Evolutionary conservation across 1,140 invertebrate species (phyloP).

Genomic region (Drosophila pandora): DNA sequence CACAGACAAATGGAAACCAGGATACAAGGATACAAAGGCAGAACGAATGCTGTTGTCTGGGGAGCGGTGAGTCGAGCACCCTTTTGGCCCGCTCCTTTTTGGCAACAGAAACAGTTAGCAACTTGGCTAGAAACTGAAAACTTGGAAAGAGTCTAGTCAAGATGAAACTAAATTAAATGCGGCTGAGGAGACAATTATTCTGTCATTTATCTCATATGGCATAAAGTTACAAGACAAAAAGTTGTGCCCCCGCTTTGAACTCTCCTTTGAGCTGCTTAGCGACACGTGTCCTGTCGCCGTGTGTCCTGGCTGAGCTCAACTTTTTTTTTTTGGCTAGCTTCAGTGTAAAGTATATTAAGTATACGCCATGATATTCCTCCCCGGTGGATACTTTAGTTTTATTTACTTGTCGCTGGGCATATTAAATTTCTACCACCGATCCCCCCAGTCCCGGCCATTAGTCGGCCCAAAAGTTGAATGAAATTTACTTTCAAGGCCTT

Average conservation of each 20-base stretch:
- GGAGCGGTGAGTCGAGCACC: conserved; percentile 42
- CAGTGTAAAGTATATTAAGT: conserved; percentile 56
- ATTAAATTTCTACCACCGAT: conserved; percentile 47
- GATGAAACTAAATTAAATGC: conserved; percentile 56
- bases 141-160: conserved; percentile 32
- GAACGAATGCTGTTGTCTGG: conserved; percentile 45
- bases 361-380: conserved; percentile 51
- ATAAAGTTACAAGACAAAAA: conserved; percentile 37
- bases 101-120: conserved; percentile 3
- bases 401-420: conserved; percentile 58
- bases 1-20: neutral
- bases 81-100: conserved; percentile 12
- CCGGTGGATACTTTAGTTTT: conserved; percentile 55
- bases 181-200: conserved; percentile 49
- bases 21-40: conserved; percentile 7
- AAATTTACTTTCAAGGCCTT: conserved; percentile 52
- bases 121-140: neutral
- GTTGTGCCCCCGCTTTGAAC: conserved; percentile 28
- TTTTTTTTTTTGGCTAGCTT: conserved; percentile 19
- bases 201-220: conserved; percentile 47
- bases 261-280: conserved; percentile 43
- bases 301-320: conserved; percentile 32
- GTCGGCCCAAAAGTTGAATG: conserved; percentile 26
- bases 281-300: conserved; percentile 35
- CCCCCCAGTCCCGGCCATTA: neutral